Evolutionary conservation across 1,140 invertebrate genomes (phyloP), one percentile per base, ranked within the genome.

Genomic region (Episyrphus balteatus): DNA sequence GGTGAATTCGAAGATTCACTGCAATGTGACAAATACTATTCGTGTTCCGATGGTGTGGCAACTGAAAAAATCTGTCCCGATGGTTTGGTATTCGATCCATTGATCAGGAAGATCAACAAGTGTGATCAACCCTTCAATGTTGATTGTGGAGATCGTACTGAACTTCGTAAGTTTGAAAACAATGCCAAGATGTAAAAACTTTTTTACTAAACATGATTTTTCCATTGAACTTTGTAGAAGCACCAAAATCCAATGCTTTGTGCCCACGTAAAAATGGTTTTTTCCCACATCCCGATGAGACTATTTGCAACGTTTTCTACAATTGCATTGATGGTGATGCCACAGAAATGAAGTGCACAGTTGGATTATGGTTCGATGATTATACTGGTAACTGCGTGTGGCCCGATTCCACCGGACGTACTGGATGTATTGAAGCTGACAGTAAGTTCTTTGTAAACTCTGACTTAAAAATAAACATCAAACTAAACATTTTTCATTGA

Each of bases 71-170:
- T 88, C 1, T 92, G 88, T 60, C 83, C 86, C 5, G 88, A 92
- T 62, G 88, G 88, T 50, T 73, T 91, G 13, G 87, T 90, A 15
- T 92, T 90, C 68, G 86, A 91, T 73, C 84, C 81, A 2, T 60
- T 80, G 46, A 89, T 85, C 70, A 77, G 83, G 51, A 86, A 87
- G 70, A 75, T 86, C 59, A 90, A 89, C 73, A 90, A 90, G 66
- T 92, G 88, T 62, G 88, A 92, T 68, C 86, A 90, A 61, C 83
- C 86, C 55, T 90, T 90, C 77, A 89, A 89, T 54, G 85, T 91
- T 9, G 87, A 92, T 59, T 93, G 88, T 59, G 83, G 83, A 37
- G 85, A 88, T 59, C 78, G 88, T 53, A 78, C 81, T 17, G 84
- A 90, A 71, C 72, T 92, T 46, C 89, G 88, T 92, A 79, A 88